A percentile compares a stretch with the other conserved stretches of the same genome.
Conservation (phyloP, 2,888 invertebrate species). For the Piscicola geometra region DNA sequence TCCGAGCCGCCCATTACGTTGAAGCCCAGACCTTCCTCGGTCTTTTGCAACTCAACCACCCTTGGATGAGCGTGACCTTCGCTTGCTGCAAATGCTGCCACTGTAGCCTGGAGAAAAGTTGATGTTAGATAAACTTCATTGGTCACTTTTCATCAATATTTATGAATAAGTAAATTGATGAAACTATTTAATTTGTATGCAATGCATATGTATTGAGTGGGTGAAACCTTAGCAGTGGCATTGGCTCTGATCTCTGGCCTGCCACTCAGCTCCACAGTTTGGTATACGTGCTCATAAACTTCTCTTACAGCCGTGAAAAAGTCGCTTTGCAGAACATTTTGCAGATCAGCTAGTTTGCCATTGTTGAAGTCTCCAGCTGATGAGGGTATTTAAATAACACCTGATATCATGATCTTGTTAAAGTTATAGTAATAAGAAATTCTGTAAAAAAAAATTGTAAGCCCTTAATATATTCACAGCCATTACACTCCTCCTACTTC, state of each 20-base stretch:
- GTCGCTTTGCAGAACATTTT: slow-evolving; percentile 94
- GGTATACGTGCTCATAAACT: slow-evolving; percentile 99
- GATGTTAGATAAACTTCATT: background rate
- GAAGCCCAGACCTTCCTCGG: slow-evolving; percentile 96
- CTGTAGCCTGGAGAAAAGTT: slow-evolving; percentile 65
- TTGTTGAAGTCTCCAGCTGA: slow-evolving; percentile 75
- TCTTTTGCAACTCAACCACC: slow-evolving; percentile 95
- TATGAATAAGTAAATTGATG: background rate
- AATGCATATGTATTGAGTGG: background rate
- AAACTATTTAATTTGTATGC: background rate
- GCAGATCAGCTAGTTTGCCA: slow-evolving; percentile 86
- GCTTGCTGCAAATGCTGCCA: slow-evolving; percentile 78
- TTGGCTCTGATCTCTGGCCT: slow-evolving; percentile 91
- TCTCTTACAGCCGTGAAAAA: slow-evolving; percentile 94
- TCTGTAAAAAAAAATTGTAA: too few species aligned
- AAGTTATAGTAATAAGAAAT: too few species aligned
- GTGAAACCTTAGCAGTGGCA: slow-evolving; percentile 80
- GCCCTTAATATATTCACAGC: too few species aligned
- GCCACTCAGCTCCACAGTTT: slow-evolving; percentile 93
- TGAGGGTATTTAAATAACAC: slow-evolving; percentile 10
- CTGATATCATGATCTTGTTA: too few species aligned
- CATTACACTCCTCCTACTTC: too few species aligned
- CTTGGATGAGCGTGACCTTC: slow-evolving; percentile 98
- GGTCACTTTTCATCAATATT: too few species aligned
- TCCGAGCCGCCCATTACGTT: slow-evolving; percentile 99